These are phyloP conservation scores for Acropora tenuis DNA, from an alignment of 64 coral and sea anemone genomes.

Conservation along the genomic window DNA sequence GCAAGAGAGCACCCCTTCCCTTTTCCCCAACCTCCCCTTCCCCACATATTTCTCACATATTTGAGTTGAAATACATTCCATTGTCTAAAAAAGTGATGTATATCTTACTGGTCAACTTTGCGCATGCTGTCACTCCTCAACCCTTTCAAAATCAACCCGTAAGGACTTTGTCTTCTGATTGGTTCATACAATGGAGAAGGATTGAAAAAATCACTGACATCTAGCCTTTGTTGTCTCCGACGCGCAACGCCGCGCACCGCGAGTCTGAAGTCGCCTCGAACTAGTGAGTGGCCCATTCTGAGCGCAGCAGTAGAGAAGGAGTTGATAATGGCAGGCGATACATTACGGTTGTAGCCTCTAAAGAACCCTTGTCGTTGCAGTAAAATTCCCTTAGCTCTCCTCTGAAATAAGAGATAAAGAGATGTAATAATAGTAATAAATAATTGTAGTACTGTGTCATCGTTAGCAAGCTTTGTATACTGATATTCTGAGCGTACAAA, in stretches of 20 bases:
- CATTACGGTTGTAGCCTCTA: neutral
- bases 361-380: constrained; percentile 16
- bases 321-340: constrained; percentile 21
- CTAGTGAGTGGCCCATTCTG: constrained; percentile 62
- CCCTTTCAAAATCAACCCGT: neutral
- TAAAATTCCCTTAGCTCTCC: constrained; percentile 7
- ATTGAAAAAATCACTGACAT: neutral
- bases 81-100: neutral
- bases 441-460: no score
- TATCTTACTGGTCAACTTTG: constrained; percentile 31
- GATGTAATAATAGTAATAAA: no score
- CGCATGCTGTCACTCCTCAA: neutral
- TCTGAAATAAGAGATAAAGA: no score
- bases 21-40: no score
- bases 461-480: no score
- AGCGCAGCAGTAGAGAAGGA: constrained; percentile 40
- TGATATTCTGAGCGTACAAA: no score
- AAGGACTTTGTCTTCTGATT: neutral
- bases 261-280: constrained; percentile 55
- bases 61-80: neutral
- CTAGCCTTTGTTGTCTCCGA: neutral
- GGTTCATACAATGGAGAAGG: neutral
- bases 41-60: neutral
- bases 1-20: no score
- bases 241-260: neutral